Evolutionary conservation across 2,797 vertebrate species (phyloP).

Genomic region (Chanos chanos): DNA sequence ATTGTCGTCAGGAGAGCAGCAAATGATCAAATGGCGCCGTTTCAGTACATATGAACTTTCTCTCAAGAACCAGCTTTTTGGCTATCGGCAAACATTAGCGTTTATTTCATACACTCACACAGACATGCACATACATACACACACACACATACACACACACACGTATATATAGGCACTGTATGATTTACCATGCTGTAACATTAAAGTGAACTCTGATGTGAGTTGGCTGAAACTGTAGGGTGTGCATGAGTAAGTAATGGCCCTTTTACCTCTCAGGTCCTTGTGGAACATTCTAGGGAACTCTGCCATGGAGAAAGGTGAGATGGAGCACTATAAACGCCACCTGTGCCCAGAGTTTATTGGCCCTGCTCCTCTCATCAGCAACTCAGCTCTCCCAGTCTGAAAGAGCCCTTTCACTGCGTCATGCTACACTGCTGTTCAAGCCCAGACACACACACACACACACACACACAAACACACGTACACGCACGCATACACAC

Average conservation of each 20-base stretch:
- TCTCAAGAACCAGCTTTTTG: not conserved
- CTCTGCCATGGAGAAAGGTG: not conserved
- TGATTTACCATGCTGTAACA: not conserved
- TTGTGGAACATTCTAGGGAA: not conserved
- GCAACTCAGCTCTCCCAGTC: conserved; percentile 55
- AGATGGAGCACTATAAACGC: conserved; percentile 2
- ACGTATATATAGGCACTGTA: not conserved
- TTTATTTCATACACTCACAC: not conserved
- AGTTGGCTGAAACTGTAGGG: not conserved
- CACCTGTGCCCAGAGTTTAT: conserved; percentile 50
- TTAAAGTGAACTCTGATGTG: not conserved
- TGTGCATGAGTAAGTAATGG: not conserved
- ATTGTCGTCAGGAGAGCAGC: not conserved
- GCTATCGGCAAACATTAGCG: not conserved
- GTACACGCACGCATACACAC: not conserved
- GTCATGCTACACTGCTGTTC: conserved; percentile 66
- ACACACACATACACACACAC: not conserved
- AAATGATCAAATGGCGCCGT: not conserved
- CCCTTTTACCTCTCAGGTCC: not conserved
- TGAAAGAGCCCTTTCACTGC: conserved; percentile 68
- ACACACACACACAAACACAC: conserved; percentile 58
- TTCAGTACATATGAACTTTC: not conserved
- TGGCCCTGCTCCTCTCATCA: conserved; percentile 56
- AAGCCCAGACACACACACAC: conserved; percentile 59
- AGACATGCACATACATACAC: not conserved